Conservation (phyloP, 2,797 vertebrate species). For the Siniperca obscura region DNA sequence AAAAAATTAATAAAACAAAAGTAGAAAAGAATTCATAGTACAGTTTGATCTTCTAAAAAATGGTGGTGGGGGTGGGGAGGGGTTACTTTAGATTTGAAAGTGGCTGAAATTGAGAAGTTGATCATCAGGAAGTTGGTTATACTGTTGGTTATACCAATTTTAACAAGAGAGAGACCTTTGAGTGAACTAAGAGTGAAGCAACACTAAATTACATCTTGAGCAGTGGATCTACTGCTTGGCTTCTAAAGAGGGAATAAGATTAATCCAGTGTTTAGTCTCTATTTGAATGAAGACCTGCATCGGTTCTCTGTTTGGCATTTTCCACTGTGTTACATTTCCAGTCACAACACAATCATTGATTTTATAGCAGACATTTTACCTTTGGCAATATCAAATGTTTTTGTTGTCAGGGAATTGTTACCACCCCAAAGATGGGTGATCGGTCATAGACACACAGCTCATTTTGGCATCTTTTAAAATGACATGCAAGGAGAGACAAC, state of each 20-base stretch:
- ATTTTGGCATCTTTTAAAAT: conserved; percentile 30
- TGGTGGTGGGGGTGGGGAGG: too few species aligned
- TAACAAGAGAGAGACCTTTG: neutral
- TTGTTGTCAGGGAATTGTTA: conserved; percentile 10
- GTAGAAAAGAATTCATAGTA: neutral
- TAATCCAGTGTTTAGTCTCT: conserved; percentile 8
- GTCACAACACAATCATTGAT: neutral
- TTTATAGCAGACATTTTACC: conserved; percentile 20
- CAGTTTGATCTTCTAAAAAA: neutral
- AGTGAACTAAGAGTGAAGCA: neutral
- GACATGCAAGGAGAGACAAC: neutral
- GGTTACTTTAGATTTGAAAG: conserved; percentile 13
- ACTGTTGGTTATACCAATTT: neutral
- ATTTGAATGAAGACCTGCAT: conserved; percentile 18
- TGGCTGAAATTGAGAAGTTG: neutral
- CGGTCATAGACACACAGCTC: conserved; percentile 1
- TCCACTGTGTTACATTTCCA: neutral
- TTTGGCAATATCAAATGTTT: conserved; percentile 15
- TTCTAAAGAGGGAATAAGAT: conserved; percentile 2
- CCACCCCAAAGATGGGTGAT: neutral
- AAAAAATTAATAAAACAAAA: neutral
- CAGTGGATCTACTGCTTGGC: neutral
- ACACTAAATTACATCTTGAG: conserved; percentile 8
- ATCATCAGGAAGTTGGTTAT: conserved; percentile 6
- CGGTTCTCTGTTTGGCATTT: neutral